Base-by-base conservation (phyloP, 2,113 vertebrate species). In the Archocentrus centrarchus region DNA sequence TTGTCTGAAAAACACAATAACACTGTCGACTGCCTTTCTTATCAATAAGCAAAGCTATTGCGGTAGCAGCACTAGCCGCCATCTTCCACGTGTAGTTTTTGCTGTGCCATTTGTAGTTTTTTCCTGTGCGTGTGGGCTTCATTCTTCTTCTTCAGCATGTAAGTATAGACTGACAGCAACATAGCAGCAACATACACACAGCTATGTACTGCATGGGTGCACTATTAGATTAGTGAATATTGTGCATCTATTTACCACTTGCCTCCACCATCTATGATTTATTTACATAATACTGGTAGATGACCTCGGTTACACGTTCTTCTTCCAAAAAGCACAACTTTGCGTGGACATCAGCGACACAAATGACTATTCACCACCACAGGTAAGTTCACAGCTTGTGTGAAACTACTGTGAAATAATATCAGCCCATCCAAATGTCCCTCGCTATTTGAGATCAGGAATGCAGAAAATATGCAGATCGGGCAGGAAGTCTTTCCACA, bases 401-500 rank as follows among this genome's bases (percentile, higher is more conserved):
- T 73, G 27, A 73, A 73, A 32, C 9, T 18, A 13, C 6, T 7
- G 15, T 53, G 47, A 18, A 50, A 17, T 50, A 2, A 32, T 59
- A 24, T 60, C 22, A 61, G 22, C 35, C 53, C 11, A 60, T 32
- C 63, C 11, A 18, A 50, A 7, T 55, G 35, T 63, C 0, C 58
- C 61, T 77, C 64, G 37, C 57, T 83, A 64, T 84, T 86, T 41
- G 15, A 50, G 27, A 73, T 64, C 20, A 79, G 15, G 44, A 37
- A 60, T 68, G n/a, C 47, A 3, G 0, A 24, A 70, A 80, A 88
- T 66, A 68, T 27, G 0, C 80, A 84, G n/a, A 82, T 14, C 63
- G 78, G 81, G 37, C 77, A 39, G 75, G 30, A 86, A 77, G 50
- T 83, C 59, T 86, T 92, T 91, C 61, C 79, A 76, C 79, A 59